Base-by-base conservation (phyloP, 2,797 vertebrate genomes). In the Tachyglossus aculeatus region DNA sequence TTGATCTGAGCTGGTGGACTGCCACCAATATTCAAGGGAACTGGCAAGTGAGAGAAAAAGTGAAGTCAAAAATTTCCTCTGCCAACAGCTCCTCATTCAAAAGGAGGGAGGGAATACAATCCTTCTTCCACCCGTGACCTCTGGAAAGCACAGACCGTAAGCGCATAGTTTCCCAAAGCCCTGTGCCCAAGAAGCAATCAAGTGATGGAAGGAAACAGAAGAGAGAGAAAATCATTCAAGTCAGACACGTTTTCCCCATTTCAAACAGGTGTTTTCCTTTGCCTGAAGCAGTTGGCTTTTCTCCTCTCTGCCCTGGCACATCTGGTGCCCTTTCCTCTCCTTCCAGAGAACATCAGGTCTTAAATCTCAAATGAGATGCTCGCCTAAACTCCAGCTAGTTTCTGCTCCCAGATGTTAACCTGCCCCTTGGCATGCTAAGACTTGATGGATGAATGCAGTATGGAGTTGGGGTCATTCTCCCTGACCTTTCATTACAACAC, bases 11-110 rank as follows among this genome's bases (percentile, higher is more conserved):
- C 4, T 16, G 18, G 39, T 41, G 39, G 18, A n/a, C 9, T 40
- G 13, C n/a, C n/a, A n/a, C n/a, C n/a, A n/a, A n/a, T n/a, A n/a
- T n/a, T n/a, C n/a, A n/a, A n/a, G 12, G 38, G 39, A 16, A 11
- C 19, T 0, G 2, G 18, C 1, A 1, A 16, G 1, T 3, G 11
- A 1, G 0, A 8, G 0, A 2, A 1, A 16, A 7, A 7, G n/a
- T 21, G 15, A 32, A 33, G 25, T 21, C 10, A 13, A 38, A 62
- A 48, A 9, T 4, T 12, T 10, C 62, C 47, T 41, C 47, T 44
- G 36, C 16, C 43, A 12, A 31, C 1, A 34, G 41, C 16, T 31
- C 13, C 22, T 51, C 10, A 31, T 41, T 34, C 70, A 53, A 29
- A 59, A 31, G n/a, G n/a, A 32, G 39, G 16, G 34, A 72, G 48